Base-by-base conservation (phyloP, 2,113 vertebrate genomes). In the Chionodraco myersi region DNA sequence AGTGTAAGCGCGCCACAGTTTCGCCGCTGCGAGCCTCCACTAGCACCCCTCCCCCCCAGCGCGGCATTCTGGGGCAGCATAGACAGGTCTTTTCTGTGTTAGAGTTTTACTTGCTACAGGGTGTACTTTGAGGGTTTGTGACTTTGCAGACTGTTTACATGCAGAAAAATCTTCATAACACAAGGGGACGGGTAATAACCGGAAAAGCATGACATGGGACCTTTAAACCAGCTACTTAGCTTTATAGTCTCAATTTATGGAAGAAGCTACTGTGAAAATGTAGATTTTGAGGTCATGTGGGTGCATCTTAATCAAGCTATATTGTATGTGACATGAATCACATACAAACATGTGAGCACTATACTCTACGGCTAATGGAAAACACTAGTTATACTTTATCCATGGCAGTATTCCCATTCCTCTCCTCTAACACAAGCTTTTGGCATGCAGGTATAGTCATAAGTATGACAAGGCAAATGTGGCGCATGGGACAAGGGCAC, bases 401-500 rank as follows among this genome's bases (percentile, higher is more conserved):
- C 3, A 48, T 76, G 68, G 74, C 76, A 79, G 54, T 15, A 51
- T 21, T 64, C 68, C 59, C 34, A 44, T 53, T 65, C 9, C 30
- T 71, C 63, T 30, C 45, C 15, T 59, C 48, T 48, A 48, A 52
- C 23, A 16, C 4, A 36, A 58, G 57, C 66, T 49, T 45, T 36
- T 85, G 80, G 69, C 72, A 62, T 13, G 2, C 23, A 21, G 10
- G n/a, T 23, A 23, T 70, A 21, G 18, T 65, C 23, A 3, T 64
- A 71, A 72, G 53, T 60, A 71, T 86, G 76, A 83, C 70, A 3
- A 75, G 52, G 62, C 75, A 69, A 66, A 11, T 74, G 49, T 68
- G 59, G 60, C 72, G 67, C 73, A 53, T 36, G 54, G 18, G 70
- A 72, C 91, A 91, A 90, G 91, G 93, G 72, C 93, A 90, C 86